Base-by-base conservation (phyloP, 2,797 vertebrate genomes). In the Setipinna tenuifilis region DNA sequence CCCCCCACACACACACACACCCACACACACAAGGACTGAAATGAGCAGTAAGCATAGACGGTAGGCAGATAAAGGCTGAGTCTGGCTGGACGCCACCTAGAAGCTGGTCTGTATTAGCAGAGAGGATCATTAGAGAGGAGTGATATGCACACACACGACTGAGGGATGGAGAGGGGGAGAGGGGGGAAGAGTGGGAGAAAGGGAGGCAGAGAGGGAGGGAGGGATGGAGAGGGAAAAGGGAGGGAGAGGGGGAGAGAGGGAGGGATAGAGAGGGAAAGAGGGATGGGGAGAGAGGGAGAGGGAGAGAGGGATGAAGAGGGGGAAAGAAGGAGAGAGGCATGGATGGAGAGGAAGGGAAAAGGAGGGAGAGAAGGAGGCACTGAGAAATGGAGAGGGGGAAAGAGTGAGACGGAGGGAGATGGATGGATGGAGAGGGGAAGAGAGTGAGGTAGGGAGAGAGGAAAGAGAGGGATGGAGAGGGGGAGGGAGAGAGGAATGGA, bases 91-190 rank as follows among this genome's bases (percentile, higher is more conserved):
- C 19, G 68, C 68, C 68, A 75, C 68, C 28, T 75, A 61, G 54
- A 41, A 61, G 54, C 54, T 61, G 25, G 14, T 75, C 68, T 41
- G 68, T 75, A 75, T 75, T 75, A 75, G 68, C 11, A 75, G 16
- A 3, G 68, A 75, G 68, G 68, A 75, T 75, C 68, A 75, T 75
- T 75, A 75, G 68, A 17, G 68, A 14, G 16, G 28, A 75, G 31
- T 19, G 68, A 75, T 75, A 75, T 75, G 28, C 68, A 75, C 3
- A 75, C 28, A 16, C 68, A 75, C 68, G 68, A 23, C 14, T 41
- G 14, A 71, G 65, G 68, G 68, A 68, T 68, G 23, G n/a, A 25
- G 61, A 11, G 23, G 23, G n/a, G 25, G 65, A 71, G 23, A 31
- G 62, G n/a, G 25, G 61, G 61, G 28, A 2, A 16, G 25, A 71